Percentiles rank a stretch among this genome's conserved stretches.
These are phyloP conservation scores for Labia minor DNA, from an alignment of 2,888 invertebrate genomes.

Conservation along the genomic window DNA sequence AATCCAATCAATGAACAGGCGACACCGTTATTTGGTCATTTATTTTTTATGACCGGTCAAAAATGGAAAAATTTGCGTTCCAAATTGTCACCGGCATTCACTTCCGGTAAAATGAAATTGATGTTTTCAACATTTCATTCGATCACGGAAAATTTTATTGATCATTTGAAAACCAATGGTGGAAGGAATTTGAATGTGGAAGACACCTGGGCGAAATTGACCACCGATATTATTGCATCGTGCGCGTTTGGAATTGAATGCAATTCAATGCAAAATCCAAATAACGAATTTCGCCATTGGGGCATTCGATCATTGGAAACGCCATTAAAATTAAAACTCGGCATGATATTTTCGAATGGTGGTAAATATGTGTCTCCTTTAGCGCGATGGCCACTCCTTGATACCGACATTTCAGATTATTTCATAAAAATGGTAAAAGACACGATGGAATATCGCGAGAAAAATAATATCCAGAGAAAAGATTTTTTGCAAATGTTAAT, in stretches of 20 bases:
- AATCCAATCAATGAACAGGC: not conserved
- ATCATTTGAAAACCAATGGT: constrained; percentile 30
- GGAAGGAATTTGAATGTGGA: constrained; percentile 36
- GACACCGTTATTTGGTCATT: not conserved
- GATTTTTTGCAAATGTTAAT: constrained; percentile 27
- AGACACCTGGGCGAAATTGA: constrained; percentile 46
- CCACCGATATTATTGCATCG: constrained; percentile 50
- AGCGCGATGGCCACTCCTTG: not conserved
- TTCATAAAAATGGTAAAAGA: constrained; percentile 24
- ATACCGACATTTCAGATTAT: constrained; percentile 9
- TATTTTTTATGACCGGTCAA: not conserved
- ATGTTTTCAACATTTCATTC: not conserved
- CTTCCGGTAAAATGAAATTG: not conserved
- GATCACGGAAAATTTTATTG: not conserved
- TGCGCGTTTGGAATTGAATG: constrained; percentile 52
- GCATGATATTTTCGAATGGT: not conserved
- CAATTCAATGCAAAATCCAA: constrained; percentile 44
- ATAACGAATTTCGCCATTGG: constrained; percentile 43
- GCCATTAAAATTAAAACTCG: not conserved
- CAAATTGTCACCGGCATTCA: not conserved
- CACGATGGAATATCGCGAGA: constrained; percentile 29
- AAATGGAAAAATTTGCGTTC: not conserved
- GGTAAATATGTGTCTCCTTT: not conserved
- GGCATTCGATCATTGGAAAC: constrained; percentile 28
- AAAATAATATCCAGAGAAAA: constrained; percentile 28